Evolutionary conservation across 2,888 invertebrate genomes (phyloP).

Genomic region (Stenchaetothrips biformis): DNA sequence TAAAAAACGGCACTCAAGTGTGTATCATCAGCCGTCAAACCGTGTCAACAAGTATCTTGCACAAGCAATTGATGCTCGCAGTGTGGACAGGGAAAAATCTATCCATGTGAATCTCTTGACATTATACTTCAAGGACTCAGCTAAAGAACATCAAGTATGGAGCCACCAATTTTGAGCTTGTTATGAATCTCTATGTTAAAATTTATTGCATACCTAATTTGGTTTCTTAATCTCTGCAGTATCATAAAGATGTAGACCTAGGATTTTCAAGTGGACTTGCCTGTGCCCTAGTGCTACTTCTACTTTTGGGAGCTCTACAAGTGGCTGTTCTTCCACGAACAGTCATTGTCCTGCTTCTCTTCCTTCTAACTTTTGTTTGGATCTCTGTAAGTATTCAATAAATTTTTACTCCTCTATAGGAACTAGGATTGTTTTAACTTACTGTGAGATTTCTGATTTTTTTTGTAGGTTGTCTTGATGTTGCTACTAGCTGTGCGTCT

Average conservation of each 20-base stretch:
- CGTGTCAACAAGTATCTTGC: slow-evolving; percentile 88
- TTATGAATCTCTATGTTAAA: slow-evolving; percentile 23
- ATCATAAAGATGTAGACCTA: slow-evolving; percentile 78
- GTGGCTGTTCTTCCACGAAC: slow-evolving; percentile 79
- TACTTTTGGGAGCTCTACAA: slow-evolving; percentile 71
- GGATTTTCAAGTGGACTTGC: slow-evolving; percentile 79
- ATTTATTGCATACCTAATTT: slow-evolving; percentile 29
- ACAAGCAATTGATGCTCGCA: slow-evolving; percentile 84
- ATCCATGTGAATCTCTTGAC: slow-evolving; percentile 82
- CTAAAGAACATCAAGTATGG: slow-evolving; percentile 74
- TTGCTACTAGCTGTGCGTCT: slow-evolving; percentile 76
- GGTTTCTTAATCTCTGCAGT: slow-evolving; percentile 52
- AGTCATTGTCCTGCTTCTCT: slow-evolving; percentile 73
- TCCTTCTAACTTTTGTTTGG: slow-evolving; percentile 87
- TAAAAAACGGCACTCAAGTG: slow-evolving; percentile 80
- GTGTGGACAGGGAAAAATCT: slow-evolving; percentile 84
- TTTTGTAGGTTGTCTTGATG: slow-evolving; percentile 61
- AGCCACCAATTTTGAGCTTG: neutral
- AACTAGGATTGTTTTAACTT: neutral
- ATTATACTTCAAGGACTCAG: slow-evolving; percentile 75
- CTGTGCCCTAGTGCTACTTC: slow-evolving; percentile 68
- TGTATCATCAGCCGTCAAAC: slow-evolving; percentile 83
- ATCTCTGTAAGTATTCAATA: slow-evolving; percentile 55
- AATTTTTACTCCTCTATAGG: no score
- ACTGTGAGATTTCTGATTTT: neutral